These are phyloP conservation scores for Norana najaformis DNA, from an alignment of 2,888 invertebrate genomes.

Conservation along the genomic window DNA sequence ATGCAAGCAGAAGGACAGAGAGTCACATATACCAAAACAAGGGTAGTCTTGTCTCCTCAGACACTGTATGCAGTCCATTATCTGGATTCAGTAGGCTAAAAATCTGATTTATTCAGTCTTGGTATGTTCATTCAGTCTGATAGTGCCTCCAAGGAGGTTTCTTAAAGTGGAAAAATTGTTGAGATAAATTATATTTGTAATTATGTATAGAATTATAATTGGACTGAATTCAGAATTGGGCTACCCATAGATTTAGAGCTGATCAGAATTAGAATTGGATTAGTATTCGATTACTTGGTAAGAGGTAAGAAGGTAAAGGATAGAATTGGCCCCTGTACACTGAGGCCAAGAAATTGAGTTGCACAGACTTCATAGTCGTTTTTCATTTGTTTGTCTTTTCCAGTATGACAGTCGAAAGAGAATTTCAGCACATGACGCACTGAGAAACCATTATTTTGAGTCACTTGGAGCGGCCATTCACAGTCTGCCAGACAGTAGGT, in stretches of 20 bases:
- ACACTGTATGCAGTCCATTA: neutral
- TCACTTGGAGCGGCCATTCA: slow-evolving; percentile 66
- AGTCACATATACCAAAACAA: neutral
- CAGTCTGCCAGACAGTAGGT: slow-evolving; percentile 66
- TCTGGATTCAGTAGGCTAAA: neutral
- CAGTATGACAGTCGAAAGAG: slow-evolving; percentile 70
- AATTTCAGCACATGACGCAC: slow-evolving; percentile 67
- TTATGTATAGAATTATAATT: too few relatives aligned
- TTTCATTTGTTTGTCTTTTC: slow-evolving; percentile 44
- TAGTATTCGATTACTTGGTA: neutral
- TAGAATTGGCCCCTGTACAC: neutral
- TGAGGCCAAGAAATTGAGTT: neutral
- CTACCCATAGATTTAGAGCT: too few relatives aligned
- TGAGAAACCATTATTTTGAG: slow-evolving; percentile 69
- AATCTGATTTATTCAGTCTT: neutral
- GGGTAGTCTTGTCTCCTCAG: too few relatives aligned
- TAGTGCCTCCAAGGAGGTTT: neutral
- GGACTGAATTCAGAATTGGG: neutral
- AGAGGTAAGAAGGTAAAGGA: neutral
- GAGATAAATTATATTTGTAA: too few relatives aligned
- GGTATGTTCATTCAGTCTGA: neutral
- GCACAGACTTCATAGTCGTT: neutral
- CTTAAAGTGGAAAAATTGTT: neutral
- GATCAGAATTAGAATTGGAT: neutral
- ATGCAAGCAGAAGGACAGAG: neutral